These are phyloP conservation scores for Drosophila lacicola DNA, from an alignment of 2,888 invertebrate species.

Conservation along the genomic window DNA sequence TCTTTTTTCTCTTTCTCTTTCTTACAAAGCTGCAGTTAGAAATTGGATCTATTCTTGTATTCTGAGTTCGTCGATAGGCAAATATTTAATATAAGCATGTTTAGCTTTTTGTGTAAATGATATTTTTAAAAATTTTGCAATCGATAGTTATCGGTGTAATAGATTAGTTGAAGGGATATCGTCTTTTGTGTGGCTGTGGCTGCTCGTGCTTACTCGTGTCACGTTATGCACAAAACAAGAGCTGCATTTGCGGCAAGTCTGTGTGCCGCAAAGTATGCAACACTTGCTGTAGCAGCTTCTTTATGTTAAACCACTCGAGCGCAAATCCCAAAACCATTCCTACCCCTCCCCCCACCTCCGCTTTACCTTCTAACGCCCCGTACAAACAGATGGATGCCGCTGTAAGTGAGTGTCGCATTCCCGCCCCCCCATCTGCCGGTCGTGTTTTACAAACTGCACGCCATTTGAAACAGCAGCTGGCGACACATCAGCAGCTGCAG, in stretches of 20 bases:
- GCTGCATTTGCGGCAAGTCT: slow-evolving; percentile 14
- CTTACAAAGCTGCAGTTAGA: too few species aligned
- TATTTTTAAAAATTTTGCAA: too few species aligned
- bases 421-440: background rate
- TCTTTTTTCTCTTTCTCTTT: too few species aligned
- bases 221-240: slow-evolving; percentile 1
- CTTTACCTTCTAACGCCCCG: background rate
- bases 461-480: slow-evolving; percentile 56
- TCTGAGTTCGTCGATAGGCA: too few species aligned
- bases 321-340: slow-evolving; percentile 44
- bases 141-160: background rate
- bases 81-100: too few species aligned
- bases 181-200: too few species aligned
- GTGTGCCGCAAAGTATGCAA: slow-evolving; percentile 57
- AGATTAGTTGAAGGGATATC: background rate
- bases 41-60: too few species aligned
- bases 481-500: slow-evolving; percentile 17
- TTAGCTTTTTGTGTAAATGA: too few species aligned
- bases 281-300: slow-evolving; percentile 53
- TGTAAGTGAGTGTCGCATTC: slow-evolving; percentile 17
- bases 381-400: slow-evolving; percentile 16
- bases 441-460: slow-evolving; percentile 61
- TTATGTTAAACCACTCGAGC: slow-evolving; percentile 63
- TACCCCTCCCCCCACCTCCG: background rate
- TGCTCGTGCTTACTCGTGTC: slow-evolving; percentile 6